Conservation (phyloP, 92 coral and sea anemone genomes). For the Chrysogorgia sp. region DNA sequence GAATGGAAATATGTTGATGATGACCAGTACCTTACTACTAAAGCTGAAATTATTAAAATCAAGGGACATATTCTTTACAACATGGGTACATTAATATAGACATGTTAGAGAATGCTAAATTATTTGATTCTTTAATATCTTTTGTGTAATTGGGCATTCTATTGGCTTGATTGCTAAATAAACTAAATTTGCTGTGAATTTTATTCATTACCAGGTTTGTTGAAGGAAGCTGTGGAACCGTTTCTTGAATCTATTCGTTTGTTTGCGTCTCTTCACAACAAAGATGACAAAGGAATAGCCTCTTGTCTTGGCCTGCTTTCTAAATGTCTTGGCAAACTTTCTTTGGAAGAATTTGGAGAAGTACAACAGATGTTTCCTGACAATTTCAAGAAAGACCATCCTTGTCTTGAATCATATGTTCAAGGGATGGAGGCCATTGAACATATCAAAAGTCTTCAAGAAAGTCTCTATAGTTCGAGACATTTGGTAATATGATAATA, state of each 20-base stretch:
- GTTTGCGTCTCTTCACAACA: constrained; percentile 20
- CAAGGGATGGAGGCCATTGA: constrained; percentile 27
- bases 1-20: constrained; percentile 42
- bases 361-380: constrained; percentile 9
- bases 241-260: constrained; percentile 23
- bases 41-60: constrained; percentile 39
- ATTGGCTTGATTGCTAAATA: not conserved
- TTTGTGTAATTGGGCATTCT: not conserved
- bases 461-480: constrained; percentile 38
- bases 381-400: constrained; percentile 27
- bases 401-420: constrained; percentile 38
- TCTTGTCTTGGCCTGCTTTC: constrained; percentile 39
- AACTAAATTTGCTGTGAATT: not conserved
- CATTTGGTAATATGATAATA: constrained; percentile 15
- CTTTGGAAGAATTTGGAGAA: constrained; percentile 32
- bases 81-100: constrained; percentile 3
- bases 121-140: not conserved
- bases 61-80: constrained; percentile 39
- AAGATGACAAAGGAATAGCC: constrained; percentile 32
- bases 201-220: constrained; percentile 6
- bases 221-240: constrained; percentile 29
- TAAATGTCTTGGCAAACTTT: constrained; percentile 36
- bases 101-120: not conserved
- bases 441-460: constrained; percentile 35
- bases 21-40: constrained; percentile 33